Evolutionary conservation across 2,113 vertebrate genomes (phyloP).

Genomic region (Microcebus griseorufus): DNA sequence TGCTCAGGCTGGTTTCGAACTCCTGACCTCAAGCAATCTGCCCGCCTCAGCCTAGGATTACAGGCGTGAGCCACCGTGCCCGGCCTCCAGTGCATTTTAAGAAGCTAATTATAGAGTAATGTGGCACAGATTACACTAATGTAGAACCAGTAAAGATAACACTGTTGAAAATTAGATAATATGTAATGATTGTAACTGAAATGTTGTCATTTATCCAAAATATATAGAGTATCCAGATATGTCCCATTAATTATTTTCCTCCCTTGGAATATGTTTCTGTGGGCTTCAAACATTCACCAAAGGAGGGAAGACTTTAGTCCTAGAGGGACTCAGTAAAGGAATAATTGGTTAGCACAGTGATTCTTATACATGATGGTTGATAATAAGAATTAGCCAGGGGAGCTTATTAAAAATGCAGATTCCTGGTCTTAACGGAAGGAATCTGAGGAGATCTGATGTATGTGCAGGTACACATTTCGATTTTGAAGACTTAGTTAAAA

Average conservation of each 20-base stretch:
- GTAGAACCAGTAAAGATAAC: neutral
- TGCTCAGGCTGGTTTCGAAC: no score
- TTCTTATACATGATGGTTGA: neutral
- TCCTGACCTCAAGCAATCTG: no score
- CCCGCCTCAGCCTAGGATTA: no score
- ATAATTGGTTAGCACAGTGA: neutral
- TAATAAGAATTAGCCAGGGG: neutral
- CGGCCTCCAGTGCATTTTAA: neutral
- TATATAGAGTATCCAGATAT: neutral
- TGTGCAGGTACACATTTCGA: neutral
- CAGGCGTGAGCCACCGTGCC: no score
- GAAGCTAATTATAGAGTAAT: neutral
- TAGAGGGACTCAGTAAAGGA: neutral
- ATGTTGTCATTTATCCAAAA: neutral
- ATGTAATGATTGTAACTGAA: neutral
- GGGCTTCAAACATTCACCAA: neutral
- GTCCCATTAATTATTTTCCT: neutral
- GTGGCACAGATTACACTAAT: neutral
- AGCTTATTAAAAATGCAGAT: slow-evolving; percentile 15
- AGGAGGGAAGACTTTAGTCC: neutral
- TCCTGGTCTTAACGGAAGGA: neutral
- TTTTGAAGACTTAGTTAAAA: slow-evolving; percentile 19
- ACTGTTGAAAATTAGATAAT: neutral
- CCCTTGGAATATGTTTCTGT: neutral
- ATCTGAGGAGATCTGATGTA: neutral